Conservation (phyloP, 2,797 vertebrate species). For the Ctenopoma multispine region DNA sequence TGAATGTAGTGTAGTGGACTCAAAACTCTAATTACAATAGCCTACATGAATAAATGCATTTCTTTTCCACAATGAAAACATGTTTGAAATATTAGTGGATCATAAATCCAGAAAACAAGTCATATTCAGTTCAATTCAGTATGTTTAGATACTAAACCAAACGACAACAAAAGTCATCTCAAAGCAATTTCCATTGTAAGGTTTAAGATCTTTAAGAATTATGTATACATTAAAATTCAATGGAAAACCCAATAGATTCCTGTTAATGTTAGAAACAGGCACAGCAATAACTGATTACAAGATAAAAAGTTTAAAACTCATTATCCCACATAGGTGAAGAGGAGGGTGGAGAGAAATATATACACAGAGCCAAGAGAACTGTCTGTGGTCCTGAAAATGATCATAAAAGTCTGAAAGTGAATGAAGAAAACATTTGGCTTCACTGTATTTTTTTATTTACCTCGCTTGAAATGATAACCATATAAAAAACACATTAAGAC, state of each 20-base stretch:
- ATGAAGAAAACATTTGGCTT: not conserved
- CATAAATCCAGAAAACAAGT: not conserved
- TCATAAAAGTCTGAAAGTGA: not conserved
- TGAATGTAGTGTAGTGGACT: no score
- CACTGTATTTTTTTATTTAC: not conserved
- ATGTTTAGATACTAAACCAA: no score
- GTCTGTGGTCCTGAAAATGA: conserved; percentile 75
- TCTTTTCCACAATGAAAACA: not conserved
- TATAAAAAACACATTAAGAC: not conserved
- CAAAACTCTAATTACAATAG: no score
- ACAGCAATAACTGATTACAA: not conserved
- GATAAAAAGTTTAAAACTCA: not conserved
- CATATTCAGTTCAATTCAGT: no score
- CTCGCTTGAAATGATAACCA: not conserved
- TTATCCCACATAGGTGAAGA: not conserved
- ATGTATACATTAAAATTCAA: no score
- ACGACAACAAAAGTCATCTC: no score
- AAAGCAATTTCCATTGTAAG: no score
- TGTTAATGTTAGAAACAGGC: not conserved
- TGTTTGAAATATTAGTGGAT: conserved; percentile 15
- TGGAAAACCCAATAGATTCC: not conserved
- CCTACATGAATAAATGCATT: no score
- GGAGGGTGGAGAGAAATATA: not conserved
- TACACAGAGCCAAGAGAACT: conserved; percentile 46
- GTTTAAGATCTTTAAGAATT: no score